phyloP scores from a whole-genome alignment of 2,888 invertebrate genomes.

The Scaptomyza cyrtandrae region DNA sequence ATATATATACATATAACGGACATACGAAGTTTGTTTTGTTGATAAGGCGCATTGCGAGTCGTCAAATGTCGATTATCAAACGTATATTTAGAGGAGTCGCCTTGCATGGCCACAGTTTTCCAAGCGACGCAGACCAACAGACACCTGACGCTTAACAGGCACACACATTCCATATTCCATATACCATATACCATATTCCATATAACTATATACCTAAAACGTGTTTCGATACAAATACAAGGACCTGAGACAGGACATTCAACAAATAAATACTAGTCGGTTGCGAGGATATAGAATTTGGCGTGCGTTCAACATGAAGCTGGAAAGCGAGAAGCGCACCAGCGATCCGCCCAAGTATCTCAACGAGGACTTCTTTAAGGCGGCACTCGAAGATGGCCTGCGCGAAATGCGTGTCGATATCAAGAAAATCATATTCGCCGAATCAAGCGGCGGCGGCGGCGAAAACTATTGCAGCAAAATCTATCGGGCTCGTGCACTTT shows the following conservation, averaged over 20 bases:
- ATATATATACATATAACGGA: not conserved
- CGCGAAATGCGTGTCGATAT: constrained; percentile 80
- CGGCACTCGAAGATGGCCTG: constrained; percentile 81
- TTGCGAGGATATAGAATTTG: not conserved
- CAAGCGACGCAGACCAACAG: constrained; percentile 43
- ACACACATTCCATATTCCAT: not conserved
- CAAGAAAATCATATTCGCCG: constrained; percentile 76
- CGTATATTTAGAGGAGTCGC: constrained; percentile 66
- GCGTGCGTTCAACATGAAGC: constrained; percentile 64
- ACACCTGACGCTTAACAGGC: too few relatives aligned
- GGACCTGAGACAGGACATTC: not conserved
- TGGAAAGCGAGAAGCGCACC: constrained; percentile 57
- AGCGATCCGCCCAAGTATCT: constrained; percentile 77
- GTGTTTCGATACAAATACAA: not conserved
- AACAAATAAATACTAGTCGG: not conserved
- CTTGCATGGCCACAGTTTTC: constrained; percentile 64
- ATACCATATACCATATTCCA: not conserved
- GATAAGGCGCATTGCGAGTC: constrained; percentile 42
- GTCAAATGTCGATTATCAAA: constrained; percentile 38
- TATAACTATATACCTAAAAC: too few relatives aligned
- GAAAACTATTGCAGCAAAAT: constrained; percentile 84
- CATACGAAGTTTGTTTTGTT: constrained; percentile 1
- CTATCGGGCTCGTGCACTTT: constrained; percentile 78
- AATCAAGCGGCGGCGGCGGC: constrained; percentile 79
- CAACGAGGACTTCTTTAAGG: constrained; percentile 81